Percentiles rank a stretch among this genome's conserved stretches.
These are phyloP conservation scores for Mythimna albipuncta DNA, from an alignment of 2,888 invertebrate genomes.

Conservation along the genomic window DNA sequence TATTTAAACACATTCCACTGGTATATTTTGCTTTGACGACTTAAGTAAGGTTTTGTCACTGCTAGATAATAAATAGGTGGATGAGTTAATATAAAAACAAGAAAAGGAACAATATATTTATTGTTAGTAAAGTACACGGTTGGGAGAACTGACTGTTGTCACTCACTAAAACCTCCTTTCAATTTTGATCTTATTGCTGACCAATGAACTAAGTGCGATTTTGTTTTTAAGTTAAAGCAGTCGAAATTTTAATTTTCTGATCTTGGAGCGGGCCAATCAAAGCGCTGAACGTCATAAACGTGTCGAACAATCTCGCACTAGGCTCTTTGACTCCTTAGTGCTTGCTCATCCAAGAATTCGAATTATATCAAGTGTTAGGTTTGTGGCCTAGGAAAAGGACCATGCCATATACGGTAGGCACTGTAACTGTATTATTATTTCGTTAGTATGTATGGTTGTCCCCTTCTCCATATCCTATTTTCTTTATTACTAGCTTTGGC, in stretches of 20 bases:
- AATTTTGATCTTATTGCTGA: not conserved
- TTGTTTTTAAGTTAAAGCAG: too few relatives aligned
- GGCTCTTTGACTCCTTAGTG: too few relatives aligned
- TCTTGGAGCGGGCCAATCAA: too few relatives aligned
- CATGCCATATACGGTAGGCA: conserved; percentile 17
- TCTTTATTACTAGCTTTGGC: too few relatives aligned
- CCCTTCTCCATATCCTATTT: too few relatives aligned
- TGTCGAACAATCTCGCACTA: too few relatives aligned
- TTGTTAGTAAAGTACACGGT: not conserved
- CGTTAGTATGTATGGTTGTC: too few relatives aligned
- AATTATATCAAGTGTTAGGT: too few relatives aligned
- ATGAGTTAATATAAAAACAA: not conserved
- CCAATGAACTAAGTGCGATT: too few relatives aligned
- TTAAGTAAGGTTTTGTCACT: conserved; percentile 35
- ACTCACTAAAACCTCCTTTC: not conserved
- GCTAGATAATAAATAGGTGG: conserved; percentile 4
- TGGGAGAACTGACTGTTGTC: not conserved
- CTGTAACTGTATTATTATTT: too few relatives aligned
- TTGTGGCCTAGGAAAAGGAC: not conserved
- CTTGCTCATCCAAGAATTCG: not conserved
- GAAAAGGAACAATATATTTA: not conserved
- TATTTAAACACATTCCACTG: conserved; percentile 51
- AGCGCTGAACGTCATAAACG: too few relatives aligned
- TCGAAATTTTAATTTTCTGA: too few relatives aligned
- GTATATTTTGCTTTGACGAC: conserved; percentile 29